Evolutionary conservation across 2,797 vertebrate genomes (phyloP).

Genomic region (Acrossocheilus fasciatus): DNA sequence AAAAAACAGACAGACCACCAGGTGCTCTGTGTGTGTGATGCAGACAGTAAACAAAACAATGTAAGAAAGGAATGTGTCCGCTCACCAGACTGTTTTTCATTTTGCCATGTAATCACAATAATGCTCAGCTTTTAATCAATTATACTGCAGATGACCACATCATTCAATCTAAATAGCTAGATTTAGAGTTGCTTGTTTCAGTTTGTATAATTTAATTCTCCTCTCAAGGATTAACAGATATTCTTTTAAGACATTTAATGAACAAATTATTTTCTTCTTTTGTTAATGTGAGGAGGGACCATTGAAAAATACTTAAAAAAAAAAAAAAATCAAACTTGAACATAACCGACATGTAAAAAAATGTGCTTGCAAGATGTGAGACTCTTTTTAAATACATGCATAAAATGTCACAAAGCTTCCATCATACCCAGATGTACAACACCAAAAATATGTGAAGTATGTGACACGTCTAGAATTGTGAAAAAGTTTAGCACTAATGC

Average conservation of each 20-base stretch:
- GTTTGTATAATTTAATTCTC: conserved; percentile 9
- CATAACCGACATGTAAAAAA: background rate
- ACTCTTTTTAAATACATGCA: background rate
- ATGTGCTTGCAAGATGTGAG: background rate
- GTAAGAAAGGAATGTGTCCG: conserved; percentile 31
- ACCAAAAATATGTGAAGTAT: conserved; percentile 18
- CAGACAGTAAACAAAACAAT: conserved; percentile 53
- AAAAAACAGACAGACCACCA: conserved; percentile 54
- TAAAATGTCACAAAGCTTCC: background rate
- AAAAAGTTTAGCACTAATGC: conserved; percentile 12
- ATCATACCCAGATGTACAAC: background rate
- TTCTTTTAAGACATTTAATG: conserved; percentile 8
- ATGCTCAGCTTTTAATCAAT: conserved; percentile 37
- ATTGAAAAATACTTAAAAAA: background rate
- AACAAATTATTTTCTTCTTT: background rate
- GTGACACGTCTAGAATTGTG: conserved; percentile 9
- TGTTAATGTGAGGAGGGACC: background rate
- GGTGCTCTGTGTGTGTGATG: conserved; percentile 46
- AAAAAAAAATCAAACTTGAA: background rate
- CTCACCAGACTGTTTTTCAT: conserved; percentile 37
- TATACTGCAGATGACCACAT: conserved; percentile 23
- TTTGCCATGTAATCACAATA: conserved; percentile 21
- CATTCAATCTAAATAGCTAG: background rate
- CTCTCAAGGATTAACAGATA: background rate
- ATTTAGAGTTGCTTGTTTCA: background rate